Conservation (phyloP, 1,140 invertebrate species). For the Trialeurodes vaporariorum region DNA sequence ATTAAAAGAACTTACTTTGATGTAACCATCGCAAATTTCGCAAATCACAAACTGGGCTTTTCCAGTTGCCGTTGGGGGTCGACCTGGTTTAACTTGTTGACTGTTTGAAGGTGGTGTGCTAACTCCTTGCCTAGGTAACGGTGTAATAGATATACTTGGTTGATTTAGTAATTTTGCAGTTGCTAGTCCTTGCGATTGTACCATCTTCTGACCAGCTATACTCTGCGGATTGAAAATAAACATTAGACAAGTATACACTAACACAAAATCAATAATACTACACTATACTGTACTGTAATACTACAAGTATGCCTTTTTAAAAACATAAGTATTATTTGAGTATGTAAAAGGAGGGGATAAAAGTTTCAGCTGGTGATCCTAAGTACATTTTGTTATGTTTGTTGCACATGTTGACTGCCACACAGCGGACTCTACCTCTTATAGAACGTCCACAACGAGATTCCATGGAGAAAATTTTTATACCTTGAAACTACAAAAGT, state of each 20-base stretch:
- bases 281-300: no score
- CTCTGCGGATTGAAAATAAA: constrained; percentile 5
- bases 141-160: constrained; percentile 85
- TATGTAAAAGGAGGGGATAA: no score
- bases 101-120: constrained; percentile 27
- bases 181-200: constrained; percentile 1
- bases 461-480: no score
- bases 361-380: no score
- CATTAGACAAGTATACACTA: background rate
- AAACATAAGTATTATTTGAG: no score
- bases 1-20: constrained; percentile 46
- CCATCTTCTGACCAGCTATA: background rate
- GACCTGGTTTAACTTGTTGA: constrained; percentile 32
- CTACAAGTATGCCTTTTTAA: no score
- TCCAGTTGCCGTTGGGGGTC: constrained; percentile 25
- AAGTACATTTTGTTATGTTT: no score
- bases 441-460: no score
- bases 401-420: no score
- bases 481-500: no score
- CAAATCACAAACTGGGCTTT: constrained; percentile 84
- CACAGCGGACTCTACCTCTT: no score
- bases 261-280: no score
- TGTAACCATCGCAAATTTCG: constrained; percentile 90
- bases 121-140: constrained; percentile 47
- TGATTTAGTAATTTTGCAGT: constrained; percentile 45